A percentile compares a stretch with the other conserved stretches of the same genome.
Evolutionary conservation across 2,797 vertebrate species (phyloP).

Genomic region (Cetoscarus ocellatus): DNA sequence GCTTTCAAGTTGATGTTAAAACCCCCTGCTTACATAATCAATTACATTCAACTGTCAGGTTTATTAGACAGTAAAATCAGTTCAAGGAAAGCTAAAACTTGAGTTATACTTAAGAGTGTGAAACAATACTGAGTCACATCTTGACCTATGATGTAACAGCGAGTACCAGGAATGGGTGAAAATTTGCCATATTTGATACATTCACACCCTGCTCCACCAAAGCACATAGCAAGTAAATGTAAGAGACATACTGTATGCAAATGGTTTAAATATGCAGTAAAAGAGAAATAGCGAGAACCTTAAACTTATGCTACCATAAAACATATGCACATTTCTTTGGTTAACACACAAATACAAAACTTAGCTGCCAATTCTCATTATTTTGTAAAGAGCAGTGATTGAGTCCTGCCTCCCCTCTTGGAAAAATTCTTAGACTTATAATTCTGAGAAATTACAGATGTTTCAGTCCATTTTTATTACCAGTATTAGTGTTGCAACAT

Average conservation of each 20-base stretch:
- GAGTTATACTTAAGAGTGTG: constrained; percentile 23
- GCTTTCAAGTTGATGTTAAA: constrained; percentile 60
- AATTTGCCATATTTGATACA: constrained; percentile 19
- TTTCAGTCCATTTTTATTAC: constrained; percentile 4
- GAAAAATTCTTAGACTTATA: constrained; percentile 14
- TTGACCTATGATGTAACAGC: constrained; percentile 62
- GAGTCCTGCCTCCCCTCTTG: neutral
- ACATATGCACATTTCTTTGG: neutral
- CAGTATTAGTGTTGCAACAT: constrained; percentile 16
- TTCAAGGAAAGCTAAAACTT: constrained; percentile 28
- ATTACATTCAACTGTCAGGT: constrained; percentile 55
- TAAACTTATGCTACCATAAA: neutral
- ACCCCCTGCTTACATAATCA: constrained; percentile 51
- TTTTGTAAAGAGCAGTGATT: neutral
- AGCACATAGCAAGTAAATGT: constrained; percentile 3
- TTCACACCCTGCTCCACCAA: constrained; percentile 41
- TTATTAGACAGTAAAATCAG: constrained; percentile 62
- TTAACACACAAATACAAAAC: neutral
- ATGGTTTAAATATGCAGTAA: constrained; percentile 1
- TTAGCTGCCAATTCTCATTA: constrained; percentile 4
- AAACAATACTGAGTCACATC: constrained; percentile 50
- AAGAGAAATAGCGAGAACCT: neutral
- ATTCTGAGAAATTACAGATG: constrained; percentile 22
- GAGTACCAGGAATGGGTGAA: constrained; percentile 36
- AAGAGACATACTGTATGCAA: neutral